Evolutionary conservation across 2,797 vertebrate species (phyloP).

Genomic region (Hippopotamyrus pictus): DNA sequence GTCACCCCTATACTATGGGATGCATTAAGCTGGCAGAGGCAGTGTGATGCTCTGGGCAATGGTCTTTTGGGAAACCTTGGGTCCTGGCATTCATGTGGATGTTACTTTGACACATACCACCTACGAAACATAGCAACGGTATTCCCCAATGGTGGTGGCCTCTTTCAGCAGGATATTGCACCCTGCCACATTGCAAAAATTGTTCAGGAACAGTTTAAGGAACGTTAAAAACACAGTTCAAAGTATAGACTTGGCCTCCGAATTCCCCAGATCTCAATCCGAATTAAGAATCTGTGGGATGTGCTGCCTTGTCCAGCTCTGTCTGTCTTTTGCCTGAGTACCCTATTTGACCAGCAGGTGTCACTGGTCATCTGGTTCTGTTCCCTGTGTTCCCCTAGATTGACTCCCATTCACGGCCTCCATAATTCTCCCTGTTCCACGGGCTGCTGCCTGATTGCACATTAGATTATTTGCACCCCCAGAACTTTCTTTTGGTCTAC

Average conservation of each 20-base stretch:
- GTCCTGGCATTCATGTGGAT: background rate
- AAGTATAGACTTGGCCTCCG: background rate
- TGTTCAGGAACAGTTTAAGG: background rate
- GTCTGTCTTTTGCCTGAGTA: background rate
- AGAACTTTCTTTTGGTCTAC: no score
- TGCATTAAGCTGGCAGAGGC: background rate
- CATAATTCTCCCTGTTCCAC: background rate
- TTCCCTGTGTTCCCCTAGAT: background rate
- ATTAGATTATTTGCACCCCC: no score
- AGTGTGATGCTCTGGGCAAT: background rate
- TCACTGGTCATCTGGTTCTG: background rate
- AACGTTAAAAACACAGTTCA: background rate
- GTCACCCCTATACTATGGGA: background rate
- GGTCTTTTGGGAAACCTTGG: background rate
- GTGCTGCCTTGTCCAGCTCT: background rate
- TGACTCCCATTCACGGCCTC: background rate
- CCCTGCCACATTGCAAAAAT: background rate
- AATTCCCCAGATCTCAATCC: background rate
- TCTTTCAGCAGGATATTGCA: background rate
- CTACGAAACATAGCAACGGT: background rate
- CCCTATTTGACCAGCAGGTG: background rate
- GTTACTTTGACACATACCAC: background rate
- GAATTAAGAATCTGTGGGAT: background rate
- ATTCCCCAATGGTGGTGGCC: background rate
- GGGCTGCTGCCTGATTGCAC: no score